phyloP scores from a whole-genome alignment of 2,888 invertebrate genomes.

The Aphodius sticticus region DNA sequence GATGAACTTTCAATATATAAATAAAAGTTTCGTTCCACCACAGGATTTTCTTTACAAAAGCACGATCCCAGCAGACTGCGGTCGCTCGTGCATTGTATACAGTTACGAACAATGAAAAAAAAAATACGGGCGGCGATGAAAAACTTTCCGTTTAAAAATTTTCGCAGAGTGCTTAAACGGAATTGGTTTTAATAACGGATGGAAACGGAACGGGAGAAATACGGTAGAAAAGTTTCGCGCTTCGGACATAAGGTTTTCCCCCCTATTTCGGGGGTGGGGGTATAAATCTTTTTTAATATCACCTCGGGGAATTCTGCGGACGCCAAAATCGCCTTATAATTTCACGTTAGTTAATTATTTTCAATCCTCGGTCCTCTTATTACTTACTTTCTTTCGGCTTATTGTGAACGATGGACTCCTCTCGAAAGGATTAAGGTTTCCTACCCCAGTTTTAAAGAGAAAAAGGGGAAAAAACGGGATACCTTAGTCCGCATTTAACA shows the following conservation, averaged over 20 bases:
- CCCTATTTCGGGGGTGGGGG: not conserved
- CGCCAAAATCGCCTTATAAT: not conserved
- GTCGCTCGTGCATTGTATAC: not conserved
- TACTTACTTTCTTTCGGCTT: not conserved
- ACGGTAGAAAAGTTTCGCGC: not conserved
- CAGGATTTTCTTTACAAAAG: not conserved
- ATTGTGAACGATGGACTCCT: not conserved
- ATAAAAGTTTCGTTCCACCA: no score
- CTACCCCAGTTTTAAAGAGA: not conserved
- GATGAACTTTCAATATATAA: no score
- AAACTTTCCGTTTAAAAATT: constrained; percentile 4
- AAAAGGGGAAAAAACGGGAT: not conserved
- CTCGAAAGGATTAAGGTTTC: not conserved
- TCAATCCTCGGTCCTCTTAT: not conserved
- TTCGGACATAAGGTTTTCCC: not conserved
- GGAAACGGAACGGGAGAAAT: not conserved
- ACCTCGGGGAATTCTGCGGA: not conserved
- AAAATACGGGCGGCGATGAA: not conserved
- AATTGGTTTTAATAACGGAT: constrained; percentile 4
- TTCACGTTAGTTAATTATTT: constrained; percentile 4
- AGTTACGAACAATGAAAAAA: not conserved
- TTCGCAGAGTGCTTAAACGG: not conserved
- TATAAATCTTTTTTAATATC: constrained; percentile 4
- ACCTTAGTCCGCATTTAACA: not conserved
- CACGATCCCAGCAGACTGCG: not conserved